A percentile compares a stretch with the other conserved stretches of the same genome.
Conservation (phyloP, 2,797 vertebrate genomes). For the Cyprinella venusta region DNA sequence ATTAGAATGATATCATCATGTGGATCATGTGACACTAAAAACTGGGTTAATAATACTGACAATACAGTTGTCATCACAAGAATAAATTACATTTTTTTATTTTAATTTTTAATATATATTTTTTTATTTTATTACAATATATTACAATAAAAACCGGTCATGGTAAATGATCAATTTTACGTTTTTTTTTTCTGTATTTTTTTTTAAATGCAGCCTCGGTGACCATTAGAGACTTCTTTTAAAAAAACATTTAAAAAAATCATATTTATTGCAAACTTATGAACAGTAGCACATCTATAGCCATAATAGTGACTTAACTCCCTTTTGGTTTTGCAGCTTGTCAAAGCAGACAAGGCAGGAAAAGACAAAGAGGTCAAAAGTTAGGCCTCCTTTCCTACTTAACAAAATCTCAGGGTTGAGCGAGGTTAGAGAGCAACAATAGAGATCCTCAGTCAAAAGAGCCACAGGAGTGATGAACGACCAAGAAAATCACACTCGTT, state of each 20-base stretch:
- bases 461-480: conserved; percentile 13
- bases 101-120: too few species aligned
- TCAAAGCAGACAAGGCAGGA: neutral
- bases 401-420: conserved; percentile 22
- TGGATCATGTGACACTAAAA: too few species aligned
- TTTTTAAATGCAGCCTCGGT: neutral
- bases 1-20: too few species aligned
- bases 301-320: neutral
- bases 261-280: neutral
- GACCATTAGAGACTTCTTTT: neutral
- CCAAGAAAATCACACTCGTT: neutral
- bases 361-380: conserved; percentile 7
- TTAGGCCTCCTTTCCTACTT: neutral
- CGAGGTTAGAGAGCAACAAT: conserved; percentile 33
- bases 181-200: neutral
- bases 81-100: too few species aligned
- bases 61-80: too few species aligned
- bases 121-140: too few species aligned
- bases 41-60: too few species aligned
- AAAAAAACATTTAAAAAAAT: accelerated
- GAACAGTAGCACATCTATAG: neutral
- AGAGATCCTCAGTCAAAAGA: conserved; percentile 19
- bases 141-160: too few species aligned
- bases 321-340: neutral
- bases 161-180: too few species aligned